These are phyloP conservation scores for Pandemis cinnamomeana DNA, from an alignment of 2,888 invertebrate genomes.

Conservation along the genomic window DNA sequence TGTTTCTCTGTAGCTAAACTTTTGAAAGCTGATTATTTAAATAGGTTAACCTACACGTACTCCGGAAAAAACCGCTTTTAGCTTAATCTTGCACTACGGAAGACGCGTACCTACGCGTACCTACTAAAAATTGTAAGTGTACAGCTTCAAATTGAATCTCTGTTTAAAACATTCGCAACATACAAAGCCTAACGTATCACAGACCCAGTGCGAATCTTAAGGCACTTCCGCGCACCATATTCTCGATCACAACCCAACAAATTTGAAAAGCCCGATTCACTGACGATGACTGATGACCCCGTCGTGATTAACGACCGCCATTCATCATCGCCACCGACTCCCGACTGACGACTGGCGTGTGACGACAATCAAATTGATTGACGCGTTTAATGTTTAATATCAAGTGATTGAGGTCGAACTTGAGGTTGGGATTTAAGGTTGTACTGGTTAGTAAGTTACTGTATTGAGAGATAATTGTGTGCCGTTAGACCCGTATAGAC, in stretches of 20 bases:
- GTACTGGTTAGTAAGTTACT: not conserved
- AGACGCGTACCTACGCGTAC: no score
- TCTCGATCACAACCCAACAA: constrained; percentile 12
- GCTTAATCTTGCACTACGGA: no score
- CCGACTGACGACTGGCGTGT: constrained; percentile 46
- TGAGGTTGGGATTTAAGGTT: constrained; percentile 6
- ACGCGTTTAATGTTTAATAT: constrained; percentile 38
- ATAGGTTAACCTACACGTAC: no score
- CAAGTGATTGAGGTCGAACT: constrained; percentile 27
- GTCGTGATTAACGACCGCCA: constrained; percentile 69
- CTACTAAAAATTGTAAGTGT: no score
- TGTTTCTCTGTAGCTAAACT: no score
- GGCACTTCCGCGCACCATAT: constrained; percentile 1
- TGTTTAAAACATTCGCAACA: not conserved
- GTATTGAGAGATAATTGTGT: not conserved
- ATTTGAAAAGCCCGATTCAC: constrained; percentile 44
- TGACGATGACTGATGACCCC: constrained; percentile 66
- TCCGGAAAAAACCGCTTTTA: no score
- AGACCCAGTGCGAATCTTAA: not conserved
- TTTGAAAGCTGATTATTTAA: no score
- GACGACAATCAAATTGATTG: constrained; percentile 40
- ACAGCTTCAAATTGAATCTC: no score
- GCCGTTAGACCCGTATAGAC: not conserved
- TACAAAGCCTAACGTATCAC: not conserved
- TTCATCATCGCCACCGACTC: constrained; percentile 54